A percentile compares a stretch with the other conserved stretches of the same genome.
Evolutionary conservation across 2,797 vertebrate species (phyloP).

Genomic region (Poeciliopsis turneri): DNA sequence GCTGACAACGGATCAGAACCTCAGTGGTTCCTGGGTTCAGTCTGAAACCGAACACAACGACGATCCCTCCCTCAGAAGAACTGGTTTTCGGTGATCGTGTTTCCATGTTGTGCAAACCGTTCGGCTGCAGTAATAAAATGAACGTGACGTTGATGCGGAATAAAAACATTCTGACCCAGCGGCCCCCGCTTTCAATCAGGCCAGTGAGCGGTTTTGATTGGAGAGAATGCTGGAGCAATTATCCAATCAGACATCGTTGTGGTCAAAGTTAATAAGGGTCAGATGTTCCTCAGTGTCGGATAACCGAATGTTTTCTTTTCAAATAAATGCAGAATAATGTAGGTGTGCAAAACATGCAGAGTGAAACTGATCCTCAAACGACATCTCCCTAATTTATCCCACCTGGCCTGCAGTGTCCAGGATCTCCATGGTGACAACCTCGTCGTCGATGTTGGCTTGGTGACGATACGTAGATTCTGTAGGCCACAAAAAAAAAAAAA

Average conservation of each 20-base stretch:
- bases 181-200: neutral
- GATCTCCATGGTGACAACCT: constrained; percentile 96
- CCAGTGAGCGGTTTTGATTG: neutral
- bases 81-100: neutral
- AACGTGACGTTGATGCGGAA: neutral
- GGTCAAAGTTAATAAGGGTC: neutral
- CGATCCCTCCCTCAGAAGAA: neutral
- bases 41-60: neutral
- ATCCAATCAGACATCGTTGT: neutral
- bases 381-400: constrained; percentile 43
- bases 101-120: too few relatives aligned
- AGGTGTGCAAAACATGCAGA: neutral
- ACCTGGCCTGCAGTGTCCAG: constrained; percentile 98
- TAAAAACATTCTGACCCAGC: neutral
- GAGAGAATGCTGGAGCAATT: neutral
- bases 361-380: constrained; percentile 1
- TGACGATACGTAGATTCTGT: constrained; percentile 97
- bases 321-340: neutral
- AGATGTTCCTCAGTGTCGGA: neutral
- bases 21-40: neutral
- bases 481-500: constrained; percentile 32
- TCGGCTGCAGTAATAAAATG: neutral
- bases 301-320: neutral
- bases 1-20: neutral
- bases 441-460: constrained; percentile 95